phyloP scores from a whole-genome alignment of 1,140 invertebrate genomes.

The Eurosta solidaginis region DNA sequence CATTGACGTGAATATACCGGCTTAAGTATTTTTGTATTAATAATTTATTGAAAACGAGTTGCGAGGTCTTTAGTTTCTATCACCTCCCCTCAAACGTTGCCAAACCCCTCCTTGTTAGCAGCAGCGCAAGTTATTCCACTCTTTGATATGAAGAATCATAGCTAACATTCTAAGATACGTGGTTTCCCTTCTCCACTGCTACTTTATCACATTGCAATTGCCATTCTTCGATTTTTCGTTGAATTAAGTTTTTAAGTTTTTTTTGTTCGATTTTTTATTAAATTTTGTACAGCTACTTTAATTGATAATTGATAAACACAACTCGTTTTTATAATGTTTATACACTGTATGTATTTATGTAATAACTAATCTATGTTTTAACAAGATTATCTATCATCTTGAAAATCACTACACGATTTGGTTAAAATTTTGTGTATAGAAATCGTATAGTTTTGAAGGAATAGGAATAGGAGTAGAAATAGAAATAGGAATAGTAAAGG shows the following conservation, averaged over 20 bases:
- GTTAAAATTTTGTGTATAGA: too few relatives aligned
- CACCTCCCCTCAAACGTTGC: background rate
- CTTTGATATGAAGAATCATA: background rate
- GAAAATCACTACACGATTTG: too few relatives aligned
- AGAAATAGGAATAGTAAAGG: too few relatives aligned
- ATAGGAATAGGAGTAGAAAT: too few relatives aligned
- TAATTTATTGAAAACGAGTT: background rate
- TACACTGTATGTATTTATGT: background rate
- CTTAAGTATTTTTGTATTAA: background rate
- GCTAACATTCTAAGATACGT: background rate
- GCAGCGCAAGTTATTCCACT: background rate
- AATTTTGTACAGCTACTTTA: too few relatives aligned
- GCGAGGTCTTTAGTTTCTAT: background rate
- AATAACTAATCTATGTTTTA: too few relatives aligned
- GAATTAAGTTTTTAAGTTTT: background rate
- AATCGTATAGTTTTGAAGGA: too few relatives aligned
- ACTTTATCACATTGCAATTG: background rate
- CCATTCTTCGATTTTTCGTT: background rate
- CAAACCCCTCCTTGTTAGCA: background rate
- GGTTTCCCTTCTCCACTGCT: background rate
- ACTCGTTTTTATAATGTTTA: background rate
- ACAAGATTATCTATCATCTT: too few relatives aligned
- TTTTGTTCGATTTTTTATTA: background rate
- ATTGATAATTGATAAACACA: too few relatives aligned
- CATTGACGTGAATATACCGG: background rate